Conservation (phyloP, 2,113 vertebrate species). For the Diadophis punctatus region DNA sequence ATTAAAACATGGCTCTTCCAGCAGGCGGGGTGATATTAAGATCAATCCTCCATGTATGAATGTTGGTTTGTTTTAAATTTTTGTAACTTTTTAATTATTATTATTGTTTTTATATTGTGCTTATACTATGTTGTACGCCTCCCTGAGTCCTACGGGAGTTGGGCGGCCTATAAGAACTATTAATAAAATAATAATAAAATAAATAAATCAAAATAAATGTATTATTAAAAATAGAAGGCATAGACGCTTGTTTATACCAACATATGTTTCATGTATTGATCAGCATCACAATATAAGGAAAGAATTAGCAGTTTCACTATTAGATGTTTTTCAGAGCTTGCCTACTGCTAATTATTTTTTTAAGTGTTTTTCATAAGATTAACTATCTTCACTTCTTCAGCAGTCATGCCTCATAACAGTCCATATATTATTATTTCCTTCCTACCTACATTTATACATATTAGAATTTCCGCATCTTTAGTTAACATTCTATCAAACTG, state of each 20-base stretch:
- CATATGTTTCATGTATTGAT: neutral
- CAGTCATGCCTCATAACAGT: neutral
- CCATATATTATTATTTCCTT: neutral
- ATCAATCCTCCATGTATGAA: too few relatives aligned
- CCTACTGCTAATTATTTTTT: neutral
- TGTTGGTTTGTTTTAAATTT: too few relatives aligned
- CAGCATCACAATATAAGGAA: neutral
- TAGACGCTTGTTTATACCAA: neutral
- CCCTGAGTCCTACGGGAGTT: too few relatives aligned
- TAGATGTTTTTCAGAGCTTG: neutral
- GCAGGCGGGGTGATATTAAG: too few relatives aligned
- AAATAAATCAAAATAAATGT: too few relatives aligned
- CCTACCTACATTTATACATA: neutral
- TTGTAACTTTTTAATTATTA: too few relatives aligned
- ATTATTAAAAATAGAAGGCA: neutral
- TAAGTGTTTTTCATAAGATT: neutral
- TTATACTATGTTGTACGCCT: too few relatives aligned
- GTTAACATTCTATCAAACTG: neutral
- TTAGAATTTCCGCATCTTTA: neutral
- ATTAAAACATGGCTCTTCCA: too few relatives aligned
- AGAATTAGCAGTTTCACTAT: neutral
- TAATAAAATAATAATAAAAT: too few relatives aligned
- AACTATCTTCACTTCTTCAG: neutral
- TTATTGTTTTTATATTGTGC: too few relatives aligned
- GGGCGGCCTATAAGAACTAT: too few relatives aligned